These are phyloP conservation scores for Ellobium chinense DNA, from an alignment of 2,888 invertebrate species.

Conservation along the genomic window DNA sequence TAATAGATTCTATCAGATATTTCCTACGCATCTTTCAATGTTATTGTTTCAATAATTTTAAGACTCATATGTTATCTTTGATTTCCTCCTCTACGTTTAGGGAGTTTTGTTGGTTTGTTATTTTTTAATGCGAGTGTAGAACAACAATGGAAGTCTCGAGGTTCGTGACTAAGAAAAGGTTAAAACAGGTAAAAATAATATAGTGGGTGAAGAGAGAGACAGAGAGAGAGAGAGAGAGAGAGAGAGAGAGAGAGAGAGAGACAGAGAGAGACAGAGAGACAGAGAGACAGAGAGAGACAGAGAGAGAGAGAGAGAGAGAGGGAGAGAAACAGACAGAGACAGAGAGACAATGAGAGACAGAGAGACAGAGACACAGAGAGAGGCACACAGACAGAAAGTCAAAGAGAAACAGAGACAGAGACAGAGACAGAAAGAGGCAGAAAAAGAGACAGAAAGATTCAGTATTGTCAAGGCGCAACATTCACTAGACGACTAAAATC, in stretches of 20 bases:
- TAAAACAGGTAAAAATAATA: too few relatives aligned
- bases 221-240: not conserved
- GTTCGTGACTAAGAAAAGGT: too few relatives aligned
- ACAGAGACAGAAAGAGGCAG: not conserved
- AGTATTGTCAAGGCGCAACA: too few relatives aligned
- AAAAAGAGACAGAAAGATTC: not conserved
- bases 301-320: conserved; percentile 7
- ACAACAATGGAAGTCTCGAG: too few relatives aligned
- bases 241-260: conserved; percentile 1
- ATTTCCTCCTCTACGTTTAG: too few relatives aligned
- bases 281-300: conserved; percentile 24
- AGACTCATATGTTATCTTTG: too few relatives aligned
- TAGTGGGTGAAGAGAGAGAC: not conserved
- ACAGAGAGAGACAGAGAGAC: not conserved
- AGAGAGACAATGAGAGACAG: not conserved
- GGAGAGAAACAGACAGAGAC: not conserved
- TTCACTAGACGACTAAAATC: too few relatives aligned
- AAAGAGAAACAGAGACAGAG: not conserved
- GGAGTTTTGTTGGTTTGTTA: too few relatives aligned
- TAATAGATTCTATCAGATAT: too few relatives aligned
- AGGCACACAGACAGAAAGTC: not conserved
- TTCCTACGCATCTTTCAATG: too few relatives aligned
- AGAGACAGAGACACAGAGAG: not conserved
- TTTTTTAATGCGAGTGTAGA: too few relatives aligned
- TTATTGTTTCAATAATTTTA: too few relatives aligned